Percentiles rank a stretch among this genome's conserved stretches.
Evolutionary conservation across 2,797 vertebrate genomes (phyloP).

Genomic region (Peromyscus melanophrys): DNA sequence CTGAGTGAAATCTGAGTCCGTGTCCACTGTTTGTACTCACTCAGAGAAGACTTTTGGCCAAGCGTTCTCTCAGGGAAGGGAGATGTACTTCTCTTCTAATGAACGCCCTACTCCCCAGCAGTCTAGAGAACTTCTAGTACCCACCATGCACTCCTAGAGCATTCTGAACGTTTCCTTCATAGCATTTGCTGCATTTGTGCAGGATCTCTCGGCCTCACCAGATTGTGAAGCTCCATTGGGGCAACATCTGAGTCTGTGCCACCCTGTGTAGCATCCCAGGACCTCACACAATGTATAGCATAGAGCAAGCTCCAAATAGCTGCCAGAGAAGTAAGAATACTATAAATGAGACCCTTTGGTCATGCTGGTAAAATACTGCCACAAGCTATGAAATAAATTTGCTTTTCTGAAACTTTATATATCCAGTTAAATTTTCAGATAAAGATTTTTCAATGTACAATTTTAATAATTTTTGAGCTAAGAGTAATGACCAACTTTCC

Average conservation of each 20-base stretch:
- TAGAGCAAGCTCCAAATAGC: background rate
- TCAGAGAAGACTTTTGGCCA: constrained; percentile 31
- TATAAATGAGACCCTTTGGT: background rate
- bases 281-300: background rate
- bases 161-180: background rate
- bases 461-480: constrained; percentile 36
- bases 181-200: background rate
- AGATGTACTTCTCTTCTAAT: background rate
- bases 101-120: background rate
- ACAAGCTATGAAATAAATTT: background rate
- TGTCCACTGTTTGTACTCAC: constrained; percentile 7
- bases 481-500: background rate
- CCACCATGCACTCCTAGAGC: background rate
- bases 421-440: constrained; percentile 17
- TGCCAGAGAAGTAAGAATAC: background rate
- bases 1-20: background rate
- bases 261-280: background rate
- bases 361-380: constrained; percentile 17
- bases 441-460: background rate
- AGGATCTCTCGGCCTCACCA: background rate
- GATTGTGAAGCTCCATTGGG: background rate
- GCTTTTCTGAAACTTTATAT: constrained; percentile 11
- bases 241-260: background rate
- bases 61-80: background rate
- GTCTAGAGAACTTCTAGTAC: background rate